Evolutionary conservation across 1,140 invertebrate genomes (phyloP), one percentile per base, ranked within the genome.

Genomic region (Scaptomyza graminum): DNA sequence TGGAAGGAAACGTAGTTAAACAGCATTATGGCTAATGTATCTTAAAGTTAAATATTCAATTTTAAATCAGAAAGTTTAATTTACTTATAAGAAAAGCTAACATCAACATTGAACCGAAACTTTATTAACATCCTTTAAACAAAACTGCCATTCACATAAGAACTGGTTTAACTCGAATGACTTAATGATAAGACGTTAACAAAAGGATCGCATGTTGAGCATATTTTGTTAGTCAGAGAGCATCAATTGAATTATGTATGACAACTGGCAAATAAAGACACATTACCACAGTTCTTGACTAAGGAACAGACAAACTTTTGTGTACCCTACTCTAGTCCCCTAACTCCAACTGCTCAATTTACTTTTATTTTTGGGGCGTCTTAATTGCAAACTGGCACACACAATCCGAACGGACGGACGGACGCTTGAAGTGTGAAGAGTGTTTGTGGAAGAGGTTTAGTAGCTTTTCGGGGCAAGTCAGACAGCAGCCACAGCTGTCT

Each of bases 251-350:
- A 81, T 85, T 87, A 85, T 85, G 77, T 69, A 85, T 78, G 69
- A 78, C 74, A 85, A 81, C 78, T 81, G 81, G 67, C 81, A 87
- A 81, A 85, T 87, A 76, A 85, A 78, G 81, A 87, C 82, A 77
- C 77, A 85, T 70, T 68, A 62, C 43, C 25, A 54, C 37, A 50
- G 46, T 52, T 56, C 1, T 12, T 37, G 63, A 43, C 44, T 79
- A 51, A 34, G 31, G 22, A 50, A 74, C 50, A 62, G 67, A n/a
- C n/a, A 65, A 76, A 59, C 62, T 59, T 61, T 65, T 71, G n/a
- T 18, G 15, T 13, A 28, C 9, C 25, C 52, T n/a, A 22, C 18
- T 22, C 18, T 2, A 22, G 18, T 22, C 18, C 18, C 18, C 18
- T 22, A 22, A 22, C 18, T 22, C 2, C 18, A 22, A 3, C 0